Base-by-base conservation (phyloP, 2,888 invertebrate genomes). In the Chymomyza fuscimana region DNA sequence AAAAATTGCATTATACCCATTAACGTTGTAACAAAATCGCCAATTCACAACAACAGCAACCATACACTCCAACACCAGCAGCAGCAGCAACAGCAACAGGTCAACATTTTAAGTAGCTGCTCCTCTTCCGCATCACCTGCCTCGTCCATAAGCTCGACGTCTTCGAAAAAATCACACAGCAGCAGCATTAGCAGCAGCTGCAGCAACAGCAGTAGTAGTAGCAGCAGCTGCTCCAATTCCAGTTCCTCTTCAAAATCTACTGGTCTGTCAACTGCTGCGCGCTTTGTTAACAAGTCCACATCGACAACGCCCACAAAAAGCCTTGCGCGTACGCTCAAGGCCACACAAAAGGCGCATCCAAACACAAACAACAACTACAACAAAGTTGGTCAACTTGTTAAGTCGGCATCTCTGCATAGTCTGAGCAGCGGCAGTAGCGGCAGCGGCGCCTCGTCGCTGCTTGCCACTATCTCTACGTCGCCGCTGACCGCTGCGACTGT, bases 401-500 rank as follows among this genome's bases (percentile, higher is more conserved):
- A 90, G 69, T 90, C 90, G 51, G 83, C 90, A 51, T 89, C 89
- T 64, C 68, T 89, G 68, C 90, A 90, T 50, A 89, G 89, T 60
- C 72, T 90, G 62, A 84, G 88, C 79, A 86, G 87, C 78, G 87
- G 85, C 63, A 80, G 82, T 7, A 80, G 76, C 52, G 73, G 77
- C 70, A 72, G 76, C 63, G 71, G 90, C 81, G 85, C 80, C 61
- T 87, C 88, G 66, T 89, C 90, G 76, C 80, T 90, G 85, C 89
- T 90, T 68, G 86, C 90, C 84, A 90, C 90, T 83, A 88, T 91
- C 80, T 88, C 90, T 69, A 86, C 90, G 63, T 89, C 90, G 69
- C 89, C 87, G 66, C 79, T 89, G 72, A 82, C 90, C 69, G 40
- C 40, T 46, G 40, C 40, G 40, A 87, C 90, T 62, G 87, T 90